Conservation (phyloP, 2,888 invertebrate genomes). For the Scaptomyza flava region DNA sequence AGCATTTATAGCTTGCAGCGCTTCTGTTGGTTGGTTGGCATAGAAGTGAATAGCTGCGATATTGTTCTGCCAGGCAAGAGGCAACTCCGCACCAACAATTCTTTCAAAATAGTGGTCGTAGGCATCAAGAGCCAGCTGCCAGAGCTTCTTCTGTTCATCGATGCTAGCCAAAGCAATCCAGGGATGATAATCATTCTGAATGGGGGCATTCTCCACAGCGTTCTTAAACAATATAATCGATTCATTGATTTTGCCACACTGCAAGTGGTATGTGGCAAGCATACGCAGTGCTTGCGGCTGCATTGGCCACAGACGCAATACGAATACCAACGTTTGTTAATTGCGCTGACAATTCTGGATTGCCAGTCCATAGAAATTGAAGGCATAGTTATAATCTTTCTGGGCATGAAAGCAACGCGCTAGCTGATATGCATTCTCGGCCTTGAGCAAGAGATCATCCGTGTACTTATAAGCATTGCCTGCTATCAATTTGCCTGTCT, state of each 20-base stretch:
- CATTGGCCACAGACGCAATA: constrained; percentile 31
- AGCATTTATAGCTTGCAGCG: too few species aligned
- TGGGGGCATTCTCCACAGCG: not conserved
- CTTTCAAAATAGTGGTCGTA: constrained; percentile 19
- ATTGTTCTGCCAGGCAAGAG: constrained; percentile 52
- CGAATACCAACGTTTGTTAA: constrained; percentile 5
- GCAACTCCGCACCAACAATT: not conserved
- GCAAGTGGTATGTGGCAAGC: constrained; percentile 36
- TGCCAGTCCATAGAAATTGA: constrained; percentile 42
- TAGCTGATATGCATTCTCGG: constrained; percentile 40
- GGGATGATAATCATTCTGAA: constrained; percentile 21
- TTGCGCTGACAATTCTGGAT: not conserved
- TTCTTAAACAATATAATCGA: constrained; percentile 28
- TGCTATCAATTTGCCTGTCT: constrained; percentile 19
- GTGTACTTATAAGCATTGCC: constrained; percentile 36
- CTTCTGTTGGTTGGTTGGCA: too few species aligned
- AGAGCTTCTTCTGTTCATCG: constrained; percentile 35
- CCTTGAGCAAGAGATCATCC: constrained; percentile 20
- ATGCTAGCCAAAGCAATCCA: constrained; percentile 36
- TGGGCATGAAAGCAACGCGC: constrained; percentile 49
- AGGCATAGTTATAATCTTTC: too few species aligned
- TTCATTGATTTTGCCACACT: constrained; percentile 7
- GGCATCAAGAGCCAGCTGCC: constrained; percentile 14
- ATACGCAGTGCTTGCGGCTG: constrained; percentile 30
- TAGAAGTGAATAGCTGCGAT: constrained; percentile 34